phyloP scores from a whole-genome alignment of 2,888 invertebrate genomes.

The Oegoconia quadripuncta region DNA sequence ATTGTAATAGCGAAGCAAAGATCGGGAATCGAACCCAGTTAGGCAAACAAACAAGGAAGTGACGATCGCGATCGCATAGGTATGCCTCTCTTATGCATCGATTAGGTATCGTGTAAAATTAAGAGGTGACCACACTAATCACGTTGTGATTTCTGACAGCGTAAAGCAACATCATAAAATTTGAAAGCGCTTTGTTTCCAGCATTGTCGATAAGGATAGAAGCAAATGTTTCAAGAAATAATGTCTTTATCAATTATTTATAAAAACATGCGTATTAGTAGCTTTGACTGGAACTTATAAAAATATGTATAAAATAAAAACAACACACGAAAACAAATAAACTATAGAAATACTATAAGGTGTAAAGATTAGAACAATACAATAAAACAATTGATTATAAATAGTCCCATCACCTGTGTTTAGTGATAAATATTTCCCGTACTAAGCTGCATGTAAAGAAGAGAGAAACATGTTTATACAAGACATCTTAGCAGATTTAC shows the following conservation, averaged over 20 bases:
- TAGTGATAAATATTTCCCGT: conserved; percentile 79
- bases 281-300: background rate
- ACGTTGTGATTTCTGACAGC: too few species aligned
- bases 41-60: too few species aligned
- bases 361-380: conserved; percentile 30
- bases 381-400: conserved; percentile 56
- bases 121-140: too few species aligned
- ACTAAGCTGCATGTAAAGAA: conserved; percentile 80
- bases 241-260: background rate
- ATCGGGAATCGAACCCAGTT: conserved; percentile 1
- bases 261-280: background rate
- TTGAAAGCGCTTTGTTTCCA: too few species aligned
- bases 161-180: too few species aligned
- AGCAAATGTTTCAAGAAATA: too few species aligned
- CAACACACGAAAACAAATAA: conserved; percentile 2
- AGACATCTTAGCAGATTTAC: conserved; percentile 22
- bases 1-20: background rate
- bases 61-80: too few species aligned
- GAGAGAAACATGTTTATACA: conserved; percentile 70
- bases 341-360: background rate
- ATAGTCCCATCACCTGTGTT: conserved; percentile 78
- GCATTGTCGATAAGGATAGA: too few species aligned
- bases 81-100: too few species aligned
- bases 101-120: too few species aligned
- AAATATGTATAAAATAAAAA: background rate